A percentile compares a stretch with the other conserved stretches of the same genome.
Conservation (phyloP, 2,113 vertebrate species). For the Mellivora capensis region DNA sequence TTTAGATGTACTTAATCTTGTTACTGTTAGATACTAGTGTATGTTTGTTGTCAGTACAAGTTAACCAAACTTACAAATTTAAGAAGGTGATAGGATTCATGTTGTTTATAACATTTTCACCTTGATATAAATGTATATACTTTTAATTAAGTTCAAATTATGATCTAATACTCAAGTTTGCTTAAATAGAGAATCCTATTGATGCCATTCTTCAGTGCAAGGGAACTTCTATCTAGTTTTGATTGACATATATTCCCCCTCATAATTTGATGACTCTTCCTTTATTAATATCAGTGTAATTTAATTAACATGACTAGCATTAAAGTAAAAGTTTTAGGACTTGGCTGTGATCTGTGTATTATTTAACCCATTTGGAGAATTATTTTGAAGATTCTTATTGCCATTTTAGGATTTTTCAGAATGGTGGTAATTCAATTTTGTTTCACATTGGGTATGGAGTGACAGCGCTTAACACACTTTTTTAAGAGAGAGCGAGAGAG, state of each 20-base stretch:
- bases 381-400: not conserved
- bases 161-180: not conserved
- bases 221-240: not conserved
- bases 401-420: conserved; percentile 21
- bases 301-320: not conserved
- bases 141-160: conserved; percentile 27
- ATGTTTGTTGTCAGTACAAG: not conserved
- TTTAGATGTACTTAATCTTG: not conserved
- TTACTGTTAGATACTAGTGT: not conserved
- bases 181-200: not conserved
- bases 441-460: not conserved
- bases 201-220: conserved; percentile 7
- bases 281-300: not conserved
- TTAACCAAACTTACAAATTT: not conserved
- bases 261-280: not conserved
- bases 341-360: not conserved
- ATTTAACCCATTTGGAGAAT: not conserved
- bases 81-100: not conserved
- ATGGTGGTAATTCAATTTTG: conserved; percentile 18
- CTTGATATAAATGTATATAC: not conserved
- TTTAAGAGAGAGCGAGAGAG: not conserved
- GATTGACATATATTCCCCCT: not conserved
- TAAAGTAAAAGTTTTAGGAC: conserved; percentile 2
- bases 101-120: not conserved
- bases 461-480: not conserved